Conservation (phyloP, 2,888 invertebrate genomes). For the Synanthedon myopaeformis region DNA sequence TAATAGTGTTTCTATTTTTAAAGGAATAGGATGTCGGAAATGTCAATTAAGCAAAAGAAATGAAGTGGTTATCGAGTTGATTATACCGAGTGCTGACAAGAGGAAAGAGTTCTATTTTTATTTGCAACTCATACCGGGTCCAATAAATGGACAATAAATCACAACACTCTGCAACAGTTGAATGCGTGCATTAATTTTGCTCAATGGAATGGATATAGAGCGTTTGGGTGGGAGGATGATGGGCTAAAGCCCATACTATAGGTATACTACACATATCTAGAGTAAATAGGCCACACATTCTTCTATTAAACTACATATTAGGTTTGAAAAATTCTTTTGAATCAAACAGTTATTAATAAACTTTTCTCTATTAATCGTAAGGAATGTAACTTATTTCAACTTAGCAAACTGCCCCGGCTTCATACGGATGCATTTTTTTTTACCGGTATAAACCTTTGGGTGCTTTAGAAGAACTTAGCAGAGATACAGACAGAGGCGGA, state of each 20-base stretch:
- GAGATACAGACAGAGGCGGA: too few species aligned
- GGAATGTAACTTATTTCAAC: too few species aligned
- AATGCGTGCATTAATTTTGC: conserved; percentile 51
- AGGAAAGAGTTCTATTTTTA: conserved; percentile 33
- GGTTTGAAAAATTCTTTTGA: too few species aligned
- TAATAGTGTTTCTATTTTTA: conserved; percentile 1
- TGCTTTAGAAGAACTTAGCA: too few species aligned
- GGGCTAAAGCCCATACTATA: conserved; percentile 1
- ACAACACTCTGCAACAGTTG: conserved; percentile 32
- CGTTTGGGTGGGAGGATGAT: conserved; percentile 20
- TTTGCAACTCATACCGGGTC: conserved; percentile 8
- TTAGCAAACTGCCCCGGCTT: too few species aligned
- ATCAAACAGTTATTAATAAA: too few species aligned
- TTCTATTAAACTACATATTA: too few species aligned
- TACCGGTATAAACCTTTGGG: too few species aligned
- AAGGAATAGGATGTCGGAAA: not conserved
- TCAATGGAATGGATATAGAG: conserved; percentile 14
- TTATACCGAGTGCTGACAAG: conserved; percentile 15
- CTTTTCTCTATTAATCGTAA: too few species aligned
- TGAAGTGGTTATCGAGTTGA: not conserved
- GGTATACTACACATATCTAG: not conserved
- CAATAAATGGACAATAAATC: conserved; percentile 65
- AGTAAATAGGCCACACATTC: too few species aligned
- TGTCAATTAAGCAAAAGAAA: not conserved
- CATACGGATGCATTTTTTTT: too few species aligned